These are phyloP conservation scores for Toxonevra muliebris DNA, from an alignment of 2,888 invertebrate genomes.

Conservation along the genomic window DNA sequence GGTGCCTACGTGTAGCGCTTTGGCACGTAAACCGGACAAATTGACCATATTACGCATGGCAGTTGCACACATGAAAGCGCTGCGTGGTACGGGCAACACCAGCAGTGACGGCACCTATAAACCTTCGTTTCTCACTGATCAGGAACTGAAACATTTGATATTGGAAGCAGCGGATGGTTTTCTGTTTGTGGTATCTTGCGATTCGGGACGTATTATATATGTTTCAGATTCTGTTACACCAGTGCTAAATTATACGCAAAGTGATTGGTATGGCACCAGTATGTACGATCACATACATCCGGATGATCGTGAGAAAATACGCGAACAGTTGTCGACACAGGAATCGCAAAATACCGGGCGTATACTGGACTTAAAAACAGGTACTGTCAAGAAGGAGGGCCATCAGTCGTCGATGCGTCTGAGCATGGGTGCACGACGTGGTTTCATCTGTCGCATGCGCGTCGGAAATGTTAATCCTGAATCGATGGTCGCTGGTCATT, in stretches of 20 bases:
- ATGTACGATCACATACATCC: slow-evolving; percentile 97
- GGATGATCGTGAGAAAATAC: slow-evolving; percentile 95
- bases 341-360: slow-evolving; percentile 96
- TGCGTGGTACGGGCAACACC: slow-evolving; percentile 95
- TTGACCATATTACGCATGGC: slow-evolving; percentile 99
- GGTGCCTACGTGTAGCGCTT: slow-evolving; percentile 98
- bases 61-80: slow-evolving; percentile 98
- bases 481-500: slow-evolving; percentile 80
- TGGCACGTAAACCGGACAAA: slow-evolving; percentile 98
- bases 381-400: slow-evolving; percentile 98
- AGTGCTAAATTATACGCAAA: slow-evolving; percentile 95
- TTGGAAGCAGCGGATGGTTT: slow-evolving; percentile 99
- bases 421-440: slow-evolving; percentile 98
- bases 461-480: slow-evolving; percentile 84
- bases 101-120: slow-evolving; percentile 96
- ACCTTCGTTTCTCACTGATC: slow-evolving; percentile 98
- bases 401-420: slow-evolving; percentile 97
- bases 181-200: slow-evolving; percentile 83
- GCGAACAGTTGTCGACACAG: slow-evolving; percentile 96
- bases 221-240: slow-evolving; percentile 98
- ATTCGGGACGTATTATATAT: slow-evolving; percentile 96
- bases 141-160: slow-evolving; percentile 98
- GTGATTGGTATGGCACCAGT: slow-evolving; percentile 97
- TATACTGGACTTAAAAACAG: slow-evolving; percentile 96
- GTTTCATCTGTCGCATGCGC: slow-evolving; percentile 99